A percentile compares a stretch with the other conserved stretches of the same genome.
Conservation (phyloP, 2,888 invertebrate genomes). For the Syrista parreyssii region DNA sequence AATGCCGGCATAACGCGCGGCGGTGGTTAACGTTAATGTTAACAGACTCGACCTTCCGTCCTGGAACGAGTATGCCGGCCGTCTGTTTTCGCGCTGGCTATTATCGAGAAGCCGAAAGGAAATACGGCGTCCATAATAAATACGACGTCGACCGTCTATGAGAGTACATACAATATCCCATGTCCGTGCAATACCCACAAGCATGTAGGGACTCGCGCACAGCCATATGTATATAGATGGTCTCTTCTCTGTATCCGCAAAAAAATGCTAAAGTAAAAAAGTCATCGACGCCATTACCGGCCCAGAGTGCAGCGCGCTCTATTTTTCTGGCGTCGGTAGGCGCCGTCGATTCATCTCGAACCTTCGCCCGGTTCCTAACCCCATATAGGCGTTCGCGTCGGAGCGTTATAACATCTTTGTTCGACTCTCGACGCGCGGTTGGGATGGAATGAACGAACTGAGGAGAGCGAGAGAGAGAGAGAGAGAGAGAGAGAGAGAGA, state of each 20-base stretch:
- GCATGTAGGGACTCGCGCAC: neutral
- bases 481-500: slow-evolving; percentile 16
- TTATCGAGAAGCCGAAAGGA: neutral
- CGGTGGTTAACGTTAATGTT: neutral
- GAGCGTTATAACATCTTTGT: slow-evolving; percentile 7
- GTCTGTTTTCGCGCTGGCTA: neutral
- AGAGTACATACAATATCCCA: too few species aligned
- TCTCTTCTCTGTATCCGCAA: neutral
- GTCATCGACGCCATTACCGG: neutral
- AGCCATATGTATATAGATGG: neutral
- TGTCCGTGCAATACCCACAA: neutral
- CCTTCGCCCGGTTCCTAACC: slow-evolving; percentile 3
- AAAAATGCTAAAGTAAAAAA: neutral
- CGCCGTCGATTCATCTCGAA: slow-evolving; percentile 6
- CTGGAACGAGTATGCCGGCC: neutral
- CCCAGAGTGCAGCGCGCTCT: neutral
- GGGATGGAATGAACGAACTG: neutral
- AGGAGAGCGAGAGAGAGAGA: neutral
- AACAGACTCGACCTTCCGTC: neutral
- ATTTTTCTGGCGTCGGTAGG: neutral
- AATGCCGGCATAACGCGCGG: neutral
- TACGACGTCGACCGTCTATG: neutral
- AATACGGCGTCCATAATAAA: neutral
- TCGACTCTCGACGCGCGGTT: neutral
- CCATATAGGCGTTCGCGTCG: slow-evolving; percentile 8